Conservation (phyloP, 1,140 invertebrate genomes). For the Nomia melanderi region DNA sequence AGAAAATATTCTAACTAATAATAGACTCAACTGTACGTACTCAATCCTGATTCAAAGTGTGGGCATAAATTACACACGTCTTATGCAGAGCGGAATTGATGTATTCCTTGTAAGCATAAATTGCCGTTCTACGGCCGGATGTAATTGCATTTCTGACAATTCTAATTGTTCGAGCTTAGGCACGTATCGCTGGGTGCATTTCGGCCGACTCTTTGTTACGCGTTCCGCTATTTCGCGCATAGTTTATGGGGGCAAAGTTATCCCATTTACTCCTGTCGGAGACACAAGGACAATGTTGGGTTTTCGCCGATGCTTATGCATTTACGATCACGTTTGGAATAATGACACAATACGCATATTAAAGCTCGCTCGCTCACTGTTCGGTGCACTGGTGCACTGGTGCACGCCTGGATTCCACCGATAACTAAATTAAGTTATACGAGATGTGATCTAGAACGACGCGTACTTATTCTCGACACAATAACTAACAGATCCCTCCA, state of each 20-base stretch:
- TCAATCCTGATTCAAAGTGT: no score
- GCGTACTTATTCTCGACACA: no score
- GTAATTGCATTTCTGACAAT: conserved; percentile 18
- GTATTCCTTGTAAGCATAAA: neutral
- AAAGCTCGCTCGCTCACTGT: conserved; percentile 8
- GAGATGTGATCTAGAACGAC: neutral
- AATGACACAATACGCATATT: conserved; percentile 28
- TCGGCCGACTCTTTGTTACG: conserved; percentile 22
- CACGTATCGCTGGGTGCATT: conserved; percentile 19
- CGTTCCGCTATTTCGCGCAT: conserved; percentile 34
- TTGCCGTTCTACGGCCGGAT: neutral
- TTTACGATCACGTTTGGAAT: conserved; percentile 27
- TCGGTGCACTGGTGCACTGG: neutral
- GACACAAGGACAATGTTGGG: conserved; percentile 44
- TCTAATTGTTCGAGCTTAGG: conserved; percentile 16
- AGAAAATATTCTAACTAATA: no score
- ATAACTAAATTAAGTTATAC: neutral
- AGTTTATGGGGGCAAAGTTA: conserved; percentile 52
- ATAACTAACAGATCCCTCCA: no score
- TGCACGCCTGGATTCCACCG: neutral
- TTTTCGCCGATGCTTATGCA: conserved; percentile 51
- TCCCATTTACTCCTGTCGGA: conserved; percentile 41
- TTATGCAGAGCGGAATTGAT: neutral
- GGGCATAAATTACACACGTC: neutral
- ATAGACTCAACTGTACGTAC: no score